These are phyloP conservation scores for Tarsius wallacei DNA, from an alignment of 2,797 vertebrate genomes.

Conservation along the genomic window DNA sequence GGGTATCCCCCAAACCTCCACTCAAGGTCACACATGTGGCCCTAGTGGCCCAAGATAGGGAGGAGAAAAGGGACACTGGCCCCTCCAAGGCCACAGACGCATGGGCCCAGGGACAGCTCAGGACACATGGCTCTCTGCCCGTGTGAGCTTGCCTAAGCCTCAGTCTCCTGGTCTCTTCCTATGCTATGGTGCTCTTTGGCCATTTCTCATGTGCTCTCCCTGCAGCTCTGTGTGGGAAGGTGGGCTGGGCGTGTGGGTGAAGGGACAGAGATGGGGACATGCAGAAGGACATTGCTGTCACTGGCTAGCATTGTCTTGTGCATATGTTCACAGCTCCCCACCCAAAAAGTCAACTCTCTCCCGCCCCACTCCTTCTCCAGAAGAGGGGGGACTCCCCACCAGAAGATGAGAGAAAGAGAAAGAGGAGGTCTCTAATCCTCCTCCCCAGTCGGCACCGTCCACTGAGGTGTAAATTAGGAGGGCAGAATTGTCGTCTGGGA, in stretches of 20 bases:
- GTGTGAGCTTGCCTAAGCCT: not conserved
- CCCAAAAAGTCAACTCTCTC: not conserved
- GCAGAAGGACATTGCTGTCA: not conserved
- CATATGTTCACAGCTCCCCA: not conserved
- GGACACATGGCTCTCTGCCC: not conserved
- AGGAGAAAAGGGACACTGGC: not conserved
- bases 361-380: not conserved
- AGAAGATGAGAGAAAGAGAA: conserved; percentile 42
- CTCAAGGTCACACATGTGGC: not conserved
- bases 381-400: not conserved
- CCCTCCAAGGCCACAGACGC: not conserved
- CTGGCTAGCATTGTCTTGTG: not conserved
- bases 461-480: conserved; percentile 81
- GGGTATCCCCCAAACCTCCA: fast-evolving
- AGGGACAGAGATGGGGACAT: not conserved
- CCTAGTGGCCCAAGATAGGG: not conserved
- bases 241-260: not conserved
- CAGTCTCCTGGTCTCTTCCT: not conserved
- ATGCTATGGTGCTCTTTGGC: fast-evolving
- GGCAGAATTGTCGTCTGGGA: conserved; percentile 66
- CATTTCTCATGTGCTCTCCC: not conserved
- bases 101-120: fast-evolving
- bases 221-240: not conserved
- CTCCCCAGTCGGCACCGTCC: conserved; percentile 7
- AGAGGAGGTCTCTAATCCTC: conserved; percentile 16